phyloP scores from a whole-genome alignment of 2,797 vertebrate genomes.

The Synaphobranchus kaupii region DNA sequence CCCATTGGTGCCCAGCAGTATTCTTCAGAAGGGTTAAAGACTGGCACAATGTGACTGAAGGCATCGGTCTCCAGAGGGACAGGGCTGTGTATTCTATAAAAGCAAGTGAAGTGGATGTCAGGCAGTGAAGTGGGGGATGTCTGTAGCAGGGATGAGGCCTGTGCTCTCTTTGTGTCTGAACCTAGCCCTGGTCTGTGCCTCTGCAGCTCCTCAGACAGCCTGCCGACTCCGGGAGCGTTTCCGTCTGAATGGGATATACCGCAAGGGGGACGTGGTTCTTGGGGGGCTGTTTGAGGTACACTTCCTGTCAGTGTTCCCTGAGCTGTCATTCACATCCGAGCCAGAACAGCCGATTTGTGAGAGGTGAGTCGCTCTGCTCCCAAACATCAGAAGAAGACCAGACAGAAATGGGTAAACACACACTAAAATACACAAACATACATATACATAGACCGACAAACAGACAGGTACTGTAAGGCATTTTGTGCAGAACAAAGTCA shows the following conservation, averaged over 20 bases:
- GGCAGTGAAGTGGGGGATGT: conserved; percentile 5
- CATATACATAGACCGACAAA: no score
- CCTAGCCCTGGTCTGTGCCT: conserved; percentile 32
- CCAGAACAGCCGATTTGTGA: conserved; percentile 58
- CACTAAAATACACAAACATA: neutral
- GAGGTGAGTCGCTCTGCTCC: conserved; percentile 29
- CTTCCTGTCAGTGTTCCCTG: conserved; percentile 60
- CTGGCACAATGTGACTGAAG: neutral
- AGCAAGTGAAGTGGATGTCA: neutral
- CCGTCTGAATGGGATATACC: conserved; percentile 57
- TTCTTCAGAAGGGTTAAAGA: neutral
- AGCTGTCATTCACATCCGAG: conserved; percentile 60
- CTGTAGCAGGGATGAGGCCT: conserved; percentile 46
- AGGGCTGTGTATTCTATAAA: conserved; percentile 34
- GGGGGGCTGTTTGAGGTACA: conserved; percentile 68
- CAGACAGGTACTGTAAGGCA: no score
- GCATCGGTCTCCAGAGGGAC: neutral
- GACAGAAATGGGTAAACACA: neutral
- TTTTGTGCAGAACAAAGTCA: neutral
- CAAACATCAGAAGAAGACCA: neutral
- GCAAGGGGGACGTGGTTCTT: conserved; percentile 63
- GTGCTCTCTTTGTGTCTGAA: conserved; percentile 23
- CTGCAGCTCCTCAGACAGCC: conserved; percentile 45
- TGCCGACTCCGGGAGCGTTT: conserved; percentile 50
- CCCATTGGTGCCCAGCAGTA: neutral